phyloP scores from a whole-genome alignment of 2,113 vertebrate species.

The Scolopax mira region DNA sequence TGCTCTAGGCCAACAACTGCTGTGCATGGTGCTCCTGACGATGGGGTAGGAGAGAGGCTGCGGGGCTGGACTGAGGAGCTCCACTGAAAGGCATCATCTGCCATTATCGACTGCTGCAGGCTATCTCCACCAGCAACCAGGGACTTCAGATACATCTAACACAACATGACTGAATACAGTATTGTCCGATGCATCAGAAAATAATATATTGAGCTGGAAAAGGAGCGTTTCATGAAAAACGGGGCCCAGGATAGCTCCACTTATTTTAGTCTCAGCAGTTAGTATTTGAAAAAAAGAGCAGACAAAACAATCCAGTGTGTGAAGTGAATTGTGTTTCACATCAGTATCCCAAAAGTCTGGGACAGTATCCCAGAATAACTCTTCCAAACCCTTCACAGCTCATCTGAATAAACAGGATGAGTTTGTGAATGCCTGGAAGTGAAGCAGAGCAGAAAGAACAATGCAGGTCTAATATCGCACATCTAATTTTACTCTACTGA shows the following conservation, averaged over 20 bases:
- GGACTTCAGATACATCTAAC: background rate
- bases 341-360: background rate
- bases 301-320: background rate
- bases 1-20: background rate
- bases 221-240: background rate
- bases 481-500: slow-evolving; percentile 34
- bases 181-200: background rate
- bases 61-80: background rate
- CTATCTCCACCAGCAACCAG: background rate
- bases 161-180: rapidly evolving
- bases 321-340: background rate
- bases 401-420: slow-evolving; percentile 41
- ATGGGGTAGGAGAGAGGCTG: background rate
- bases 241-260: background rate
- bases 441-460: slow-evolving; percentile 1
- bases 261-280: background rate
- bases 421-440: slow-evolving; percentile 49
- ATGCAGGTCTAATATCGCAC: background rate
- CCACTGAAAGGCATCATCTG: background rate
- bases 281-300: background rate
- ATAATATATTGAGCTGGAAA: background rate
- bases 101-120: background rate
- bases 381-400: background rate
- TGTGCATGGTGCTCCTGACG: background rate
- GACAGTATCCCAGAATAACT: slow-evolving; percentile 9